These are phyloP conservation scores for Smittia sp. DNA, from an alignment of 2,888 invertebrate species.

Conservation along the genomic window DNA sequence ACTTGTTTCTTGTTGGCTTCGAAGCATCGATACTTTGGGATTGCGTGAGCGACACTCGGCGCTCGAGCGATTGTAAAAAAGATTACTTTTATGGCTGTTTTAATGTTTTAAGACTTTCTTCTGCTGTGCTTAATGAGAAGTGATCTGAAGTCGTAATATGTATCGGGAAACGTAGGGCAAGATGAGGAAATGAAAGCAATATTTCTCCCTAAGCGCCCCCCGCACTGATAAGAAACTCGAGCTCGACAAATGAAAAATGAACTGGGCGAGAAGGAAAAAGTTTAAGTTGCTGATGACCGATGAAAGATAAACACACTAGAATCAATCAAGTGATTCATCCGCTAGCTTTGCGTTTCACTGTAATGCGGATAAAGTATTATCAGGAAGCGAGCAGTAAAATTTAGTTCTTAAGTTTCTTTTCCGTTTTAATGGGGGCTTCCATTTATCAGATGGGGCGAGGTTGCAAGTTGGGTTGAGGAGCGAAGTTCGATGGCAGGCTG, in stretches of 20 bases:
- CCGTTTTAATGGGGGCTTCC: too few species aligned
- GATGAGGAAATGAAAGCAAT: conserved; percentile 33
- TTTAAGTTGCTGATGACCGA: neutral
- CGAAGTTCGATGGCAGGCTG: too few species aligned
- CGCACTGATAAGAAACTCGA: neutral
- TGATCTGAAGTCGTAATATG: conserved; percentile 38
- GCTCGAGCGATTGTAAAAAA: conserved; percentile 35
- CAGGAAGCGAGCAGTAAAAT: too few species aligned
- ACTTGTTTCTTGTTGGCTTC: neutral
- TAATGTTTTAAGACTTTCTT: conserved; percentile 37
- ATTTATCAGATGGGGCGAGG: too few species aligned
- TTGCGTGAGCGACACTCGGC: neutral
- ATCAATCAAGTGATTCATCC: conserved; percentile 16
- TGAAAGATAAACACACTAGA: neutral
- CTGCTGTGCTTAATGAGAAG: conserved; percentile 33
- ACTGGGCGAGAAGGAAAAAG: neutral
- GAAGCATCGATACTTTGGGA: neutral
- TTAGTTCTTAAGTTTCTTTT: too few species aligned
- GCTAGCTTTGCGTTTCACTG: neutral
- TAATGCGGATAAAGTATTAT: neutral
- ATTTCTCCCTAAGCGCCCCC: neutral
- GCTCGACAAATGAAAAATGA: conserved; percentile 33
- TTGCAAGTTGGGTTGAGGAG: too few species aligned
- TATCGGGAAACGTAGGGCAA: conserved; percentile 29
- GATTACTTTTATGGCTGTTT: conserved; percentile 39